Percentiles rank a stretch among this genome's conserved stretches.
phyloP scores from a whole-genome alignment of 1,140 invertebrate species.

The Procambarus clarkii region DNA sequence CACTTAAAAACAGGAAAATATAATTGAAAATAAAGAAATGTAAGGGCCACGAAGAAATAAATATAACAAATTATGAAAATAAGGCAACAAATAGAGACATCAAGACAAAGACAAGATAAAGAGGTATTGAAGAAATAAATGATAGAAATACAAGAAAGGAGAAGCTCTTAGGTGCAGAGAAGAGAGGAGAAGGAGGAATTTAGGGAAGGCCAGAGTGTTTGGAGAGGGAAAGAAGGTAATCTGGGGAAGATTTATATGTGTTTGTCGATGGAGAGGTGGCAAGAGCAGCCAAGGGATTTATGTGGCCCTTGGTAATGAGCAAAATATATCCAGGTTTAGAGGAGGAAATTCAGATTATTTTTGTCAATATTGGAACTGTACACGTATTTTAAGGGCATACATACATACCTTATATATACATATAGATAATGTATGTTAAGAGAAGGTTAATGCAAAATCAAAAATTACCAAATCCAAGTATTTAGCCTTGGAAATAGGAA shows the following conservation, averaged over 20 bases:
- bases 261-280: slow-evolving; percentile 40
- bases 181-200: background rate
- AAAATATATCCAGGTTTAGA: slow-evolving; percentile 20
- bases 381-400: too few relatives aligned
- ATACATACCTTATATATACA: too few relatives aligned
- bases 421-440: too few relatives aligned
- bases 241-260: slow-evolving; percentile 29
- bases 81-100: too few relatives aligned
- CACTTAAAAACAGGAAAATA: background rate
- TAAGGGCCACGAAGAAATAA: background rate
- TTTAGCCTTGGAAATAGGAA: too few relatives aligned
- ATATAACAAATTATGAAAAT: too few relatives aligned
- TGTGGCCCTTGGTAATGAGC: slow-evolving; percentile 13
- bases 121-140: too few relatives aligned
- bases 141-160: background rate
- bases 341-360: background rate
- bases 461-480: too few relatives aligned
- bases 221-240: slow-evolving; percentile 28
- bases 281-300: slow-evolving; percentile 14
- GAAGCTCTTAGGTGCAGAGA: background rate
- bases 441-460: too few relatives aligned
- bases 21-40: background rate
- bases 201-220: slow-evolving; percentile 12
- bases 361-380: too few relatives aligned
- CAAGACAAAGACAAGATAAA: too few relatives aligned